Evolutionary conservation across 2,888 invertebrate species (phyloP), one percentile per base, ranked within the genome.

Genomic region (Cataglyphis altisquamis): DNA sequence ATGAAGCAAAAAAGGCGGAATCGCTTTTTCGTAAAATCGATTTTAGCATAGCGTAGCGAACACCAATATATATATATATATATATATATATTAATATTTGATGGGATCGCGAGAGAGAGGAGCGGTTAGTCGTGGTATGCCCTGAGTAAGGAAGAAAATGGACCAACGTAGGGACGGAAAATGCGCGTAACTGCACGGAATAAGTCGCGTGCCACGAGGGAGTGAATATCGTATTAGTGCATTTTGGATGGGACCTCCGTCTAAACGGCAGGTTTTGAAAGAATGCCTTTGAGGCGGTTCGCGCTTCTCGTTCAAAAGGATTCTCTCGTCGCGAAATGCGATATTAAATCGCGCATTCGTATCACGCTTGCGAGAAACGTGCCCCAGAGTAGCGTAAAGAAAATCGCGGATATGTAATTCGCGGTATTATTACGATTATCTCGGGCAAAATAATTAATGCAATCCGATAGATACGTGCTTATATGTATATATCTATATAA

Each of bases 51-150:
- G 15, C 25, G 25, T 21, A 36, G 15, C 25, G 25, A 2, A 29
- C 41, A 21, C 5, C 57, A 3, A 39, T 25, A 57, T 25, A 73
- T 60, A 39, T 25, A 57, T 25, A 73, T 72, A 25, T 25, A 39
- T 25, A 60, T 25, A 73, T 60, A 39, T 25, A 60, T 25, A 60
- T 73, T 73, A 72, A 72, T 57, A 57, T 72, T 57, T 10, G 36
- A 72, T 39, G 21, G 36, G 0, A 15, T 21, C 15, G 52, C 48
- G 48, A 18, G 48, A n/a, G 45, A 45, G 45, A 45, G 48, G 48
- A 36, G 36, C 15, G 55, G 21, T 55, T 15, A 70, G n/a, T 15
- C 52, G 9, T 21, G 55, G 32, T 55, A 55, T 70, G 21, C 32
- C 39, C 25, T 12, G 55, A 25, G 18, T 45, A 45, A 52, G 48